Base-by-base conservation (phyloP, 2,888 invertebrate genomes). In the Ditylenchus weischeri region DNA sequence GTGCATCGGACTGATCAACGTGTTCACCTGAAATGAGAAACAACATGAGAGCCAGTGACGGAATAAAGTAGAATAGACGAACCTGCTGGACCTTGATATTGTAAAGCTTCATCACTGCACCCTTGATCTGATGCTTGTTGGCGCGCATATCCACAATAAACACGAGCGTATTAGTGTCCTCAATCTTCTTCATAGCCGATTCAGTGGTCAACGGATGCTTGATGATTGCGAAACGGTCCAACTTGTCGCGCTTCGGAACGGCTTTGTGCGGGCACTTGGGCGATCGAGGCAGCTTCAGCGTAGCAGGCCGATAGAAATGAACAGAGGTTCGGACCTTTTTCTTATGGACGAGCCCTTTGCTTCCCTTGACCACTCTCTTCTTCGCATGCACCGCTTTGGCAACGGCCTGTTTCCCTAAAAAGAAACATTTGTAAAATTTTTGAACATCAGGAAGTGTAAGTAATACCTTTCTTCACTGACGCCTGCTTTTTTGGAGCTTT, bases 171-270 rank as follows among this genome's bases (percentile, higher is more conserved):
- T 99, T 99, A 87, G 95, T 95, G 84, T 99, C 98, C 86, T 99
- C 98, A 86, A 99, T 99, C 85, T 98, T 99, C 87, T 99, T 99
- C 98, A 99, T 99, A 64, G 98, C 96, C 13, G 96, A 95, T 88
- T 99, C 98, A 84, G 96, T 98, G 64, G 96, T 98, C 85, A 99
- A 86, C 38, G 98, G 98, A 85, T 89, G 94, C 86, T 96, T 95
- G 83, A 99, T 92, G 84, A 96, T 93, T 84, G 93, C 92, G 87
- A 90, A 96, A 64, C 94, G 73, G 71, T 81, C 81, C 61, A 81
- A 69, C 91, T 93, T 90, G 86, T 90, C 91, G 84, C 93, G 89
- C 83, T 89, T 90, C 13, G 95, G 93, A 64, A 93, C 90, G 68
- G 93, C 92, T 86, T 92, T 93, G 84, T 93, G 89, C 5, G 93